Evolutionary conservation across 2,113 vertebrate species (phyloP).

Genomic region (Fregata magnificens): DNA sequence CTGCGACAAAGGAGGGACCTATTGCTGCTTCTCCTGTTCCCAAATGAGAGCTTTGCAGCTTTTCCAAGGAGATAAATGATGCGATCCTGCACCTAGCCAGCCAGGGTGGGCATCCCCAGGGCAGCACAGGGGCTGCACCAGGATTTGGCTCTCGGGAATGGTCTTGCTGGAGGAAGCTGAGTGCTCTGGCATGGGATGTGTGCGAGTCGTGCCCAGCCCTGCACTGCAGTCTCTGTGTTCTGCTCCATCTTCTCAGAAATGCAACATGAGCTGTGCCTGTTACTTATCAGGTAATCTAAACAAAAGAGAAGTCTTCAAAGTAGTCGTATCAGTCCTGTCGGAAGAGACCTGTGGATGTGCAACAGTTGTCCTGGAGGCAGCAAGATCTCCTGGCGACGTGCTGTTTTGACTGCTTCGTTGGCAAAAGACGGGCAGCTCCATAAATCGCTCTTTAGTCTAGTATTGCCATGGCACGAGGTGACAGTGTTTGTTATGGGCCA

Average conservation of each 20-base stretch:
- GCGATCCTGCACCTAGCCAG: not conserved
- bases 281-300: not conserved
- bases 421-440: not conserved
- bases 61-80: not conserved
- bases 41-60: not conserved
- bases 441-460: not conserved
- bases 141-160: not conserved
- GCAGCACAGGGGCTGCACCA: not conserved
- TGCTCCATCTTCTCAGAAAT: not conserved
- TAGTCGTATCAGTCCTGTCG: not conserved
- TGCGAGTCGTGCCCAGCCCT: not conserved
- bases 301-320: not conserved
- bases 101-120: not conserved
- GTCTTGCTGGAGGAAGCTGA: not conserved
- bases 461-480: not conserved
- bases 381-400: not conserved
- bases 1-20: not conserved
- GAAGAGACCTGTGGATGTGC: not conserved
- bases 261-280: not conserved
- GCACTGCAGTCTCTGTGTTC: not conserved
- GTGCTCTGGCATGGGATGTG: not conserved
- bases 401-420: not conserved
- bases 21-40: rapidly evolving
- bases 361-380: not conserved
- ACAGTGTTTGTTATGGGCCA: not conserved